phyloP scores from a whole-genome alignment of 2,888 invertebrate species.

The Drosophila atripex region DNA sequence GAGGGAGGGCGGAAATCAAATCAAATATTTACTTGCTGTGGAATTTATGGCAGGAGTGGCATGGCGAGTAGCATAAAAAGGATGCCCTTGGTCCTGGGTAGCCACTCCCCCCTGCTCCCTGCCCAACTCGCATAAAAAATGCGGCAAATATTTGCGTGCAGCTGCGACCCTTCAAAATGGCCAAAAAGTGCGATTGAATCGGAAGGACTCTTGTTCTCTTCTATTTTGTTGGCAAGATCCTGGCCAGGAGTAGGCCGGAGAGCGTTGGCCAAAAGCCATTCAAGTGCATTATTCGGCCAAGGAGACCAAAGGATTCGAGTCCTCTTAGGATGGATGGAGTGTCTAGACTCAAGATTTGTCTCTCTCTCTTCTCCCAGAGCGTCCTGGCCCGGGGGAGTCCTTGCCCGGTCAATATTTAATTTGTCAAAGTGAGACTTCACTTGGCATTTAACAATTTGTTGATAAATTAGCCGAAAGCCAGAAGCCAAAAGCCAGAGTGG shows the following conservation, averaged over 20 bases:
- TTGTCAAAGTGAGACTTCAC: slow-evolving; percentile 50
- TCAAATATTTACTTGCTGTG: slow-evolving; percentile 75
- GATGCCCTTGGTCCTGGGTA: too few species aligned
- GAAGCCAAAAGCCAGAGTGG: slow-evolving; percentile 6
- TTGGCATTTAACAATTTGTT: slow-evolving; percentile 40
- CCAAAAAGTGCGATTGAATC: not conserved
- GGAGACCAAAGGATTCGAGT: too few species aligned
- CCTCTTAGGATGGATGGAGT: too few species aligned
- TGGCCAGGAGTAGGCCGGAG: not conserved
- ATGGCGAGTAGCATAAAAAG: too few species aligned
- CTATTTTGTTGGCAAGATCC: not conserved
- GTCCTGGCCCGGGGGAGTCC: not conserved
- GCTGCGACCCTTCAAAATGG: slow-evolving; percentile 50
- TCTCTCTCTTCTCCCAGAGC: not conserved
- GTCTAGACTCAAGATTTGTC: not conserved
- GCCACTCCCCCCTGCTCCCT: too few species aligned
- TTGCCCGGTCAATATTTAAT: slow-evolving; percentile 63
- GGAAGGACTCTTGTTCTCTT: not conserved
- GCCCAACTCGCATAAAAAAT: slow-evolving; percentile 64
- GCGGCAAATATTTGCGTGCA: slow-evolving; percentile 70
- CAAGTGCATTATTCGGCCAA: too few species aligned
- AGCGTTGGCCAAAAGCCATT: too few species aligned
- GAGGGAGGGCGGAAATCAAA: slow-evolving; percentile 44
- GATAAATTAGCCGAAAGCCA: slow-evolving; percentile 43
- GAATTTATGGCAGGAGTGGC: slow-evolving; percentile 66